These are phyloP conservation scores for Phthorimaea operculella DNA, from an alignment of 1,140 invertebrate genomes.

Conservation along the genomic window DNA sequence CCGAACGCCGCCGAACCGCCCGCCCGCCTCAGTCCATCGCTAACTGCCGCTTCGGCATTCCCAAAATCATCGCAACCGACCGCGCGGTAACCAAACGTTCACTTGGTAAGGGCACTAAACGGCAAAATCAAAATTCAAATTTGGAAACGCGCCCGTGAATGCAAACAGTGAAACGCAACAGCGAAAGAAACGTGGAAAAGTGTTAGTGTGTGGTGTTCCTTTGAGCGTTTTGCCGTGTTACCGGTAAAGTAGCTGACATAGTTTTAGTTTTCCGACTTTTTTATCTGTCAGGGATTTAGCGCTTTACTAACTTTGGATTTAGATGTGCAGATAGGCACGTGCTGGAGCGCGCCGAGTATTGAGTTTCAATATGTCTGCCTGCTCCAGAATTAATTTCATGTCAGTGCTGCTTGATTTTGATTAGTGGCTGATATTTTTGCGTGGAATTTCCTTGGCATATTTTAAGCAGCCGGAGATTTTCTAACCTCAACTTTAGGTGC, in stretches of 20 bases:
- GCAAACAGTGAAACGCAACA: constrained; percentile 32
- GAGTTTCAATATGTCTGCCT: constrained; percentile 55
- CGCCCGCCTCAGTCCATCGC: constrained; percentile 61
- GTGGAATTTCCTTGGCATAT: constrained; percentile 11
- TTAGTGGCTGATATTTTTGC: constrained; percentile 5
- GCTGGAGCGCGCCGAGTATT: constrained; percentile 35
- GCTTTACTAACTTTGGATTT: constrained; percentile 16
- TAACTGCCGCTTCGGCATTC: constrained; percentile 54
- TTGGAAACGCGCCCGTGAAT: constrained; percentile 38
- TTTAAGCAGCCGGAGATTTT: constrained; percentile 12
- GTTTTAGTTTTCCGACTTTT: constrained; percentile 20
- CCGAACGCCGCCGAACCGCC: constrained; percentile 54
- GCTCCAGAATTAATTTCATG: constrained; percentile 45
- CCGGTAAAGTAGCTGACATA: constrained; percentile 25
- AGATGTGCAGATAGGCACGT: constrained; percentile 18
- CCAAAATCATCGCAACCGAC: constrained; percentile 45
- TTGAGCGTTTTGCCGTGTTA: constrained; percentile 37
- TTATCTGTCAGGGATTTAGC: constrained; percentile 20
- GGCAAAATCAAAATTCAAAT: constrained; percentile 37
- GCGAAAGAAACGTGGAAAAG: constrained; percentile 32
- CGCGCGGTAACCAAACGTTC: constrained; percentile 45
- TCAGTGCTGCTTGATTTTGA: constrained; percentile 23
- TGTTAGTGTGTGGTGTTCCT: constrained; percentile 55
- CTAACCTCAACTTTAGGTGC: constrained; percentile 17
- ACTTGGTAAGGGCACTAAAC: constrained; percentile 37